Evolutionary conservation across 92 coral and sea anemone species (phyloP), one percentile per base, ranked within the genome.

Genomic region (Porites evermanni): DNA sequence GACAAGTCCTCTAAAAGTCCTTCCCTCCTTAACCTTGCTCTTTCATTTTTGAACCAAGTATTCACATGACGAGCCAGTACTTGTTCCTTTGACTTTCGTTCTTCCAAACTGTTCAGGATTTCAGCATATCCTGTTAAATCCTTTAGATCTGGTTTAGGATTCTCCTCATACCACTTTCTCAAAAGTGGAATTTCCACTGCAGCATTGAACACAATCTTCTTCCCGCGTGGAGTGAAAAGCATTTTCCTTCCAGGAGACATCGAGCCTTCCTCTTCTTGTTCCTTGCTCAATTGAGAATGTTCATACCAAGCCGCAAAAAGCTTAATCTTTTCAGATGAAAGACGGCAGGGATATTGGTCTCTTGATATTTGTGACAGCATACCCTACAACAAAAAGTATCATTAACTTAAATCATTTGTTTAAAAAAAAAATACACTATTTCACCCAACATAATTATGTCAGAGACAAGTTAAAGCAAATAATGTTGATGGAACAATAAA

Each of bases 361-460:
- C 99, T 93, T n/a, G 98, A 96, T 29, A 96, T 96, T 81, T 96
- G 99, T 38, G 99, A 96, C 44, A 96, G 73, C 99, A 96, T 96
- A 4, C 99, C 99, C 99, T 96, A 71, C 7, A 18, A 18, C 72
- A 21, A 21, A 67, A 18, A 12, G 12, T 67, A 19, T 67, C 32
- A 19, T 26, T 67, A 23, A 24, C 72, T 38, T 38, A 38, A 38
- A 38, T 38, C 5, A 5, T 38, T 38, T 38, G 47, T 38, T 38
- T 38, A 4, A 38, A 38, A 38, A 38, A 38, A 38, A 3, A 38
- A 29, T 29, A 29, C 32, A 29, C 32, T 29, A 29, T 29, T 29
- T 29, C 32, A 29, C 32, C 32, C 32, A 29, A 29, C 32, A 29
- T 29, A 29, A 29, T 29, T 38, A 38, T 38, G 47, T 38, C 47